Evolutionary conservation across 2,888 invertebrate genomes (phyloP).

Genomic region (Gortyna flavago): DNA sequence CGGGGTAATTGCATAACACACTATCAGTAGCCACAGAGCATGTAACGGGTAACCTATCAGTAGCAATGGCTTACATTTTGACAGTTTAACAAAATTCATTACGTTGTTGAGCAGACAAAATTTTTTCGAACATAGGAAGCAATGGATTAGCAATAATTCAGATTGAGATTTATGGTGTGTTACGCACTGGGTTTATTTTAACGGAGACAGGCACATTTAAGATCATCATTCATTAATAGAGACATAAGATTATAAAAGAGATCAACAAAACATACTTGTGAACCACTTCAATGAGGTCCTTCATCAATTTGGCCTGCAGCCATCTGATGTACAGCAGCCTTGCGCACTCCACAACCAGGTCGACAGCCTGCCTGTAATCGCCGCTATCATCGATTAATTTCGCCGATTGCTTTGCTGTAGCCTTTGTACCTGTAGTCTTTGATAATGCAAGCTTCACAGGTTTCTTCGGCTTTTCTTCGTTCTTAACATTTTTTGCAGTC

Average conservation of each 20-base stretch:
- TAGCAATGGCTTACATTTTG: not conserved
- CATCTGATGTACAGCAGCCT: conserved; percentile 79
- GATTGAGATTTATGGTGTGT: not conserved
- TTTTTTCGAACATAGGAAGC: not conserved
- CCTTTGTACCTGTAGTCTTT: conserved; percentile 6
- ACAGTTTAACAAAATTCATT: not conserved
- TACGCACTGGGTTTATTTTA: not conserved
- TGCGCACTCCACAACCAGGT: conserved; percentile 79
- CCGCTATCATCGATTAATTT: conserved; percentile 69
- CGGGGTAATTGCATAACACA: too few species aligned
- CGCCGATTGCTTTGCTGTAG: conserved; percentile 57
- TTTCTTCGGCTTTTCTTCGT: conserved; percentile 53
- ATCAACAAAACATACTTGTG: conserved; percentile 70
- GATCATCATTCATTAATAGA: not conserved
- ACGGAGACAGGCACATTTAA: not conserved
- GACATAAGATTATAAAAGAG: not conserved
- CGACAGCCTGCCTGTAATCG: conserved; percentile 78
- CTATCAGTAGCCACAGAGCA: not conserved
- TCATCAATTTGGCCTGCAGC: conserved; percentile 80
- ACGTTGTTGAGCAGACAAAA: too few species aligned
- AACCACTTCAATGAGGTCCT: conserved; percentile 76
- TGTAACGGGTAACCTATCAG: too few species aligned
- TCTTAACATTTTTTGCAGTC: conserved; percentile 42
- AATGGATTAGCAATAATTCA: not conserved
- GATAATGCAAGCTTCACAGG: conserved; percentile 9